These are phyloP conservation scores for Homalodisca vitripennis DNA, from an alignment of 1,140 invertebrate genomes.

Conservation along the genomic window DNA sequence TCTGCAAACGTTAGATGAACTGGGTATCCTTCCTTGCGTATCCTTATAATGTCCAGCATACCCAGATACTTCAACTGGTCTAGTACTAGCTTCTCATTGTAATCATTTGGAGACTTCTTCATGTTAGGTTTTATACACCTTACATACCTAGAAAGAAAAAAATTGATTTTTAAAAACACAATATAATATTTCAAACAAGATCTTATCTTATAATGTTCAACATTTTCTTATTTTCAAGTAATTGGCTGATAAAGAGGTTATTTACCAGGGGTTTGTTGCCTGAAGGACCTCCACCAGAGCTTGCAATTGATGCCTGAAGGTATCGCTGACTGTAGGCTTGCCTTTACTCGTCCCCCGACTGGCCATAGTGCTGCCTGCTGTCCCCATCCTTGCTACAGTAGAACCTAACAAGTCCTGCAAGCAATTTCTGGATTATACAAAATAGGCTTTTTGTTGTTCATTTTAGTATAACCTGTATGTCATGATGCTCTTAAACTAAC, in stretches of 20 bases:
- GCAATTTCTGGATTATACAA: background rate
- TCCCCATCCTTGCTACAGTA: constrained; percentile 52
- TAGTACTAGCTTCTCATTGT: constrained; percentile 79
- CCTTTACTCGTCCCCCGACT: constrained; percentile 81
- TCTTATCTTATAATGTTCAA: too few relatives aligned
- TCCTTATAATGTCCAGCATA: constrained; percentile 94
- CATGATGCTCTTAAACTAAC: too few relatives aligned
- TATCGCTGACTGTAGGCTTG: constrained; percentile 90
- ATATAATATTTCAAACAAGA: too few relatives aligned
- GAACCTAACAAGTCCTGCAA: constrained; percentile 56
- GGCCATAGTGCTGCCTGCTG: constrained; percentile 66
- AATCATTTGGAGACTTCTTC: constrained; percentile 80
- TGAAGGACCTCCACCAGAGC: constrained; percentile 89
- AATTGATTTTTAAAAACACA: constrained; percentile 1
- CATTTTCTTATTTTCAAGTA: too few relatives aligned
- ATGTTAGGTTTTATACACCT: constrained; percentile 94
- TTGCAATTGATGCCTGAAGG: constrained; percentile 88
- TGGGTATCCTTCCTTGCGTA: constrained; percentile 90
- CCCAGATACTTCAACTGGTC: constrained; percentile 92
- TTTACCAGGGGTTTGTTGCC: constrained; percentile 87
- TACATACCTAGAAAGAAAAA: constrained; percentile 69
- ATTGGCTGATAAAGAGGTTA: too few relatives aligned
- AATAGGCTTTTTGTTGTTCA: too few relatives aligned
- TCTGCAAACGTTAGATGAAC: constrained; percentile 79
- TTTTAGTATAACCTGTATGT: too few relatives aligned